phyloP scores from a whole-genome alignment of 2,888 invertebrate species.

The Lepeophtheirus nordmannii region DNA sequence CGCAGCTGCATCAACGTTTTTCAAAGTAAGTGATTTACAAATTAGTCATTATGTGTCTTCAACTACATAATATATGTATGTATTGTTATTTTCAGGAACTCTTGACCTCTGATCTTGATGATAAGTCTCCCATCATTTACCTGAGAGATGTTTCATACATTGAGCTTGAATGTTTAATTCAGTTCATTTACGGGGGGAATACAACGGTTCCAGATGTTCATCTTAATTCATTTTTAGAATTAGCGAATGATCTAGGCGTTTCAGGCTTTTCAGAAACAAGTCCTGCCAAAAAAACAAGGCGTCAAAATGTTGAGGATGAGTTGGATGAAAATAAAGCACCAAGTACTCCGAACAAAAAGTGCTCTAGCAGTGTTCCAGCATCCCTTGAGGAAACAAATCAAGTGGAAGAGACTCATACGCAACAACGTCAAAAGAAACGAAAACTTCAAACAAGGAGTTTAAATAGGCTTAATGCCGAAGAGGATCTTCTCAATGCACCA shows the following conservation, averaged over 20 bases:
- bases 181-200: slow-evolving; percentile 20
- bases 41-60: background rate
- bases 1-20: slow-evolving; percentile 16
- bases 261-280: slow-evolving; percentile 4
- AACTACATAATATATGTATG: background rate
- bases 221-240: background rate
- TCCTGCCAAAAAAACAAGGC: background rate
- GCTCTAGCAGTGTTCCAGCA: slow-evolving; percentile 9
- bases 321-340: background rate
- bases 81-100: slow-evolving; percentile 11
- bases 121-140: slow-evolving; percentile 12
- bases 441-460: background rate
- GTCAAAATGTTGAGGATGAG: background rate
- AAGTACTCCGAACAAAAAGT: background rate
- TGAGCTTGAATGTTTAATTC: slow-evolving; percentile 10
- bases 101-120: slow-evolving; percentile 7
- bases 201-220: background rate
- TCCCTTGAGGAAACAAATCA: background rate
- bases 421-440: background rate
- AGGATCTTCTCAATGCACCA: background rate
- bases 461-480: background rate
- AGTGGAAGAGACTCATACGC: background rate
- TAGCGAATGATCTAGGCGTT: slow-evolving; percentile 10
- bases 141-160: slow-evolving; percentile 9
- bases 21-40: slow-evolving; percentile 15